Evolutionary conservation across 2,797 vertebrate genomes (phyloP), one percentile per base, ranked within the genome.

Genomic region (Danio kyathit): DNA sequence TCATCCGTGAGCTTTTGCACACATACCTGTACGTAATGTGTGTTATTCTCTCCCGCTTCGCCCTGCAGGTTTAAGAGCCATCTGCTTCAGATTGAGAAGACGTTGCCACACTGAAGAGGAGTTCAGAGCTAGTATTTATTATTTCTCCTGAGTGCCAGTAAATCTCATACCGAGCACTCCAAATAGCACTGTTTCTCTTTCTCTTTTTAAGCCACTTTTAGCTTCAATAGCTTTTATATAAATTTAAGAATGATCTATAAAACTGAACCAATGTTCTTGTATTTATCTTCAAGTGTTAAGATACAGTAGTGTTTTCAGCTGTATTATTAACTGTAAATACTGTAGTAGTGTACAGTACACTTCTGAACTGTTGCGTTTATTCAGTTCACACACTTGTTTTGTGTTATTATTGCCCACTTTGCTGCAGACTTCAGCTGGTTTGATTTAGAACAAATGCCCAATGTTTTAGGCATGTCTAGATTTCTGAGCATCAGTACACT

Each of bases 271-370:
- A 86, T 89, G 86, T 89, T 85, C 82, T 87, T 87, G 51, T 89
- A 85, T 88, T 88, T 88, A 88, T 87, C 84, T 74, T 73, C 75
- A 49, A 69, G 79, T 60, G 83, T 87, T 54, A 76, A 85, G 86
- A 60, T 84, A 71, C 82, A 82, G 84, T 85, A 85, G 86, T 85
- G 81, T 82, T 87, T 82, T 74, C 82, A 88, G 85, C 86, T 88
- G 87, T 91, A 91, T 91, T 85, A 82, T 80, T 90, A 89, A 86
- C 71, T 90, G 87, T 89, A 92, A 90, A 93, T 92, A 67, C 90
- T 90, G 87, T 90, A 88, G 86, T 87, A 71, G 87, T 87, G 91
- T 89, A 76, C 80, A 84, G 79, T 76, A 69, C 83, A 86, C 86
- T 89, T 88, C 29, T 82, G 66, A 41, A 54, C 51, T 56, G 13